A percentile compares a stretch with the other conserved stretches of the same genome.
Evolutionary conservation across 2,113 vertebrate genomes (phyloP).

Genomic region (Leptobrachium leishanense): DNA sequence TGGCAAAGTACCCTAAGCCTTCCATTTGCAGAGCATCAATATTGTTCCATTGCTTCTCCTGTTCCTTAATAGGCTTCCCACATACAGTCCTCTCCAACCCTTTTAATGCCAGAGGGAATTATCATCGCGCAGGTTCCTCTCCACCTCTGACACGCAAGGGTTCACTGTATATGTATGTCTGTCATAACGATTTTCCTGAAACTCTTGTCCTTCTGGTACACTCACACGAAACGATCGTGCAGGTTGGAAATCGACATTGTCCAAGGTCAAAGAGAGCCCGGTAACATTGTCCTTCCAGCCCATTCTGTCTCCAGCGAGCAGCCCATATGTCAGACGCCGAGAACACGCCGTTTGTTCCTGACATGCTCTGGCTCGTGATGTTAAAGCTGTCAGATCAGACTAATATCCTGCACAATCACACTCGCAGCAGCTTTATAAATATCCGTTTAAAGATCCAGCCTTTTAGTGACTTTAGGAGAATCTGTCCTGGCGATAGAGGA

Average conservation of each 20-base stretch:
- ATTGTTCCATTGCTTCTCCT: too few relatives aligned
- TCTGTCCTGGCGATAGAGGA: not conserved
- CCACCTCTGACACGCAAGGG: too few relatives aligned
- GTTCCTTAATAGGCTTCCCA: too few relatives aligned
- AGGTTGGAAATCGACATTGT: slow-evolving; percentile 13
- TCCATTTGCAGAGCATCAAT: too few relatives aligned
- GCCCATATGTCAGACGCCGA: slow-evolving; percentile 36
- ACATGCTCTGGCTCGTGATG: slow-evolving; percentile 19
- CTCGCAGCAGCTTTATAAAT: slow-evolving; percentile 11
- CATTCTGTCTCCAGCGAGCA: slow-evolving; percentile 13
- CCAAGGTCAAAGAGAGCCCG: slow-evolving; percentile 25
- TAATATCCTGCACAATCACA: slow-evolving; percentile 22
- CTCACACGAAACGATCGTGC: not conserved
- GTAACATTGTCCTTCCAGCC: slow-evolving; percentile 9
- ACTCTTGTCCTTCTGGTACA: not conserved
- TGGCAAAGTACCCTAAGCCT: too few relatives aligned
- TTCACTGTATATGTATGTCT: not conserved
- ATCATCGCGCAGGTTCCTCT: too few relatives aligned
- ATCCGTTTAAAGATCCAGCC: not conserved
- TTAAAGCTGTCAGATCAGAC: slow-evolving; percentile 25
- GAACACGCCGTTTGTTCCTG: slow-evolving; percentile 32
- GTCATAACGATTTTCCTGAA: not conserved
- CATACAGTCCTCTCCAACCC: too few relatives aligned
- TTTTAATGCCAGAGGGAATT: too few relatives aligned
- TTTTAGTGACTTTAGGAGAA: not conserved